Evolutionary conservation across 2,113 vertebrate species (phyloP), one percentile per base, ranked within the genome.

Genomic region (Oriolus oriolus): DNA sequence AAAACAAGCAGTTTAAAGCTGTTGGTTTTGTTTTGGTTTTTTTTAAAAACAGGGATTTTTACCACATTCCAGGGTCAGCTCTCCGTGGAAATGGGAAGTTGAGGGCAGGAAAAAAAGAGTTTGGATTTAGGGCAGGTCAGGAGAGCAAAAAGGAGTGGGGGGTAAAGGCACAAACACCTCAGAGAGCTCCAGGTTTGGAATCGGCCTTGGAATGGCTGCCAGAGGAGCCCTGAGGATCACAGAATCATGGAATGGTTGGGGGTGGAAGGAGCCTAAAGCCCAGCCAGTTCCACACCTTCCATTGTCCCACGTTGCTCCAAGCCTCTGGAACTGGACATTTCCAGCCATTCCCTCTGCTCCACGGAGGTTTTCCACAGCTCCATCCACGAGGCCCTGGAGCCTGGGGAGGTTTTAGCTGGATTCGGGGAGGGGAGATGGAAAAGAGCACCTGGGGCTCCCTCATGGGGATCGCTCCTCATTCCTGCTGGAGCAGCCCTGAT

Each of bases 21-120:
- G n/a, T n/a, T n/a, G n/a, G n/a, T n/a, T n/a, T 9, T 15, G 12
- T 27, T 4, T 6, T 20, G 11, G 9, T 39, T n/a, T 45, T 7
- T 35, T 45, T 7, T 21, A 35, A 57, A 57, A 56, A 57, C 33
- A 27, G 39, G 39, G 39, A 39, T 39, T 39, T 39, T 39, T 11
- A 23, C 9, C 15, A 5, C 7, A 1, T 41, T 30, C 28, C n/a
- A 57, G 33, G 13, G 33, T 42, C 73, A 44, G 24, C 42, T 63
- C 5, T 4, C 15, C 12, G 6, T 12, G 24, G 4, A 52, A 73
- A 57, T 2, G 23, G 0, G 3, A 35, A 54, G 53, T 39, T 4
- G 42, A 81, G 26, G 27, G 35, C 27, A 22, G 41, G 15, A 42
- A 39, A 45, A 77, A 78, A n/a, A 66, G 6, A n/a, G n/a, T 19